Conservation (phyloP, 2,113 vertebrate genomes). For the Motacilla tschutschensis region DNA sequence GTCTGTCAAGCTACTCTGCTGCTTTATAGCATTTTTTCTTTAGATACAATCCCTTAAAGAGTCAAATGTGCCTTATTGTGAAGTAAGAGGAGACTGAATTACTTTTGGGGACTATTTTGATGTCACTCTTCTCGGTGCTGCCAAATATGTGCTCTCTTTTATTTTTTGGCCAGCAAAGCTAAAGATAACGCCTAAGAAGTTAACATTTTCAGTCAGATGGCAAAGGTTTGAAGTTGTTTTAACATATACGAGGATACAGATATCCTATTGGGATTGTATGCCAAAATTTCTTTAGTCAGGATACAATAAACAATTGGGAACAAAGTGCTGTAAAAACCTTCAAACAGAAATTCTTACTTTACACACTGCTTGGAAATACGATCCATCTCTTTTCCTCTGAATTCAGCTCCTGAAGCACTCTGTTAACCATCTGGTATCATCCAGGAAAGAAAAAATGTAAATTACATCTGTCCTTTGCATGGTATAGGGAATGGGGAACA, state of each 20-base stretch:
- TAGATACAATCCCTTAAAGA: not conserved
- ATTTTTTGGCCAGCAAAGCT: not conserved
- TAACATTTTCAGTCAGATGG: not conserved
- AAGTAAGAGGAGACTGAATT: not conserved
- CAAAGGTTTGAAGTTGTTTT: not conserved
- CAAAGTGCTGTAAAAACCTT: slow-evolving; percentile 9
- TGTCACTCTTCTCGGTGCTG: not conserved
- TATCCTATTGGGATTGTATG: not conserved
- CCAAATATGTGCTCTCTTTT: not conserved
- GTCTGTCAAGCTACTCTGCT: not conserved
- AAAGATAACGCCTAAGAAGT: not conserved
- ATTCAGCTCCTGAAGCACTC: not conserved
- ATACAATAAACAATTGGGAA: not conserved
- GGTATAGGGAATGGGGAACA: not conserved
- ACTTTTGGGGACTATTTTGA: not conserved
- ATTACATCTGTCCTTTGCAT: not conserved
- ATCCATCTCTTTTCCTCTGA: not conserved
- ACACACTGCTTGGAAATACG: not conserved
- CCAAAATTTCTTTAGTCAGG: not conserved
- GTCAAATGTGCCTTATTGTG: not conserved
- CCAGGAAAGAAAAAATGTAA: slow-evolving; percentile 16
- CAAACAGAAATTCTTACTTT: slow-evolving; percentile 1
- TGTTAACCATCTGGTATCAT: slow-evolving; percentile 44
- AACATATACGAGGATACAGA: not conserved
- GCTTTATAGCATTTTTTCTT: not conserved